These are phyloP conservation scores for Allacma fusca DNA, from an alignment of 2,888 invertebrate genomes.

Conservation along the genomic window DNA sequence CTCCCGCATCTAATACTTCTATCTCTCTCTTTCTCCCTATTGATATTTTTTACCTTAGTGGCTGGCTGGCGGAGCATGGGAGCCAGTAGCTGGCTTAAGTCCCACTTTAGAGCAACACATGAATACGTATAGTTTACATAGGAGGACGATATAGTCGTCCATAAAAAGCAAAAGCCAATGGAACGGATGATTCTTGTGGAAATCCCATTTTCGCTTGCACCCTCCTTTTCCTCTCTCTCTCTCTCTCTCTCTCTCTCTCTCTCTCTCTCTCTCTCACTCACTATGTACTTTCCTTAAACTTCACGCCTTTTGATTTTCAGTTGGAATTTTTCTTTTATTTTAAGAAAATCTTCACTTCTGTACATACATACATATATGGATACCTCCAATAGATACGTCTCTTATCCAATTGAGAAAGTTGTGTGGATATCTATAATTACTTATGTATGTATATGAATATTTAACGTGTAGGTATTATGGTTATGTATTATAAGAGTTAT, in stretches of 20 bases:
- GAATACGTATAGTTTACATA: too few species aligned
- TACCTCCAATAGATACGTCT: too few species aligned
- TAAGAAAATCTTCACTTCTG: neutral
- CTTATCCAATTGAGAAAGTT: too few species aligned
- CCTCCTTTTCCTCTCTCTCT: conserved; percentile 22
- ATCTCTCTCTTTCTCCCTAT: conserved; percentile 4
- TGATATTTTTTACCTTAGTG: neutral
- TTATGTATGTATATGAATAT: too few species aligned
- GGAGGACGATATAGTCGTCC: conserved; percentile 19
- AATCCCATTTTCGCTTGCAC: conserved; percentile 41
- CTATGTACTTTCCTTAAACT: conserved; percentile 23
- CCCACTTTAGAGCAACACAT: conserved; percentile 6
- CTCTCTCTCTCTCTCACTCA: conserved; percentile 22
- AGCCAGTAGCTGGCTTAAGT: neutral
- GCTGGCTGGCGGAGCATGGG: neutral
- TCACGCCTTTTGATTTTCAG: neutral
- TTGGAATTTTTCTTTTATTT: conserved; percentile 2
- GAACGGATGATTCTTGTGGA: conserved; percentile 41
- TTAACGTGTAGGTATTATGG: too few species aligned
- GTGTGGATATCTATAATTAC: too few species aligned
- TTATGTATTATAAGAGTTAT: too few species aligned
- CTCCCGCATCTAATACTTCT: conserved; percentile 30
- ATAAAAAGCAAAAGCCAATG: conserved; percentile 38
- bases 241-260: conserved; percentile 9
- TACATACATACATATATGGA: neutral